Base-by-base conservation (phyloP, 2,797 vertebrate species). In the Dermochelys coriacea region DNA sequence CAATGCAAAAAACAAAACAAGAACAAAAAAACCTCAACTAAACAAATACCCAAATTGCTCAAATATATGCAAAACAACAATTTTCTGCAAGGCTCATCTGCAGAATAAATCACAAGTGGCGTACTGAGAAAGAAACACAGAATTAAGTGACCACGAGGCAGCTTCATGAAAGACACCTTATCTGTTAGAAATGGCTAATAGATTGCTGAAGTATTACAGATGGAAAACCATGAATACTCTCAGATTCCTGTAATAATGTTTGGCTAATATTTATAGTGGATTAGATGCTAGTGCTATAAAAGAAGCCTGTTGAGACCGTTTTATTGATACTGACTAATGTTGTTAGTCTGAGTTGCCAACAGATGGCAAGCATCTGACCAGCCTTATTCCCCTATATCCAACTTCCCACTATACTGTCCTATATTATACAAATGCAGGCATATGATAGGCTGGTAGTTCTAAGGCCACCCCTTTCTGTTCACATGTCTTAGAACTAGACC, bases 261-360 rank as follows among this genome's bases (percentile, higher is more conserved):
- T 90, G 51, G 88, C 31, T 80, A 86, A 93, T 59, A 55, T 41
- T 92, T 81, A 37, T 27, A 90, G 91, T 93, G 91, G 79, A 94
- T 87, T 81, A 93, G 82, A 82, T 91, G 94, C 34, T 19, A 84
- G 5, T 3, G 52, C n/a, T 93, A 85, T 47, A 85, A 75, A 87
- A 85, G 80, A 75, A 50, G 51, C 0, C 0, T 23, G 9, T 14
- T 82, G 80, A 64, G 59, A 80, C 41, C 90, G 41, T 49, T 87
- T 80, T 21, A 5, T 3, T 78, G 37, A 87, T 45, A 45, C 7
- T 93, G 61, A 52, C 57, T 3, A 64, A 47, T 12, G 81, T 93
- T 55, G 95, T 85, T 64, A 91, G 90, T 34, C 78, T 2, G 2
- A 54, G 78, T 37, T 79, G 23, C 80, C 41, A 55, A 31, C 52